phyloP scores from a whole-genome alignment of 1,140 invertebrate species.

The Metaphire vulgaris region DNA sequence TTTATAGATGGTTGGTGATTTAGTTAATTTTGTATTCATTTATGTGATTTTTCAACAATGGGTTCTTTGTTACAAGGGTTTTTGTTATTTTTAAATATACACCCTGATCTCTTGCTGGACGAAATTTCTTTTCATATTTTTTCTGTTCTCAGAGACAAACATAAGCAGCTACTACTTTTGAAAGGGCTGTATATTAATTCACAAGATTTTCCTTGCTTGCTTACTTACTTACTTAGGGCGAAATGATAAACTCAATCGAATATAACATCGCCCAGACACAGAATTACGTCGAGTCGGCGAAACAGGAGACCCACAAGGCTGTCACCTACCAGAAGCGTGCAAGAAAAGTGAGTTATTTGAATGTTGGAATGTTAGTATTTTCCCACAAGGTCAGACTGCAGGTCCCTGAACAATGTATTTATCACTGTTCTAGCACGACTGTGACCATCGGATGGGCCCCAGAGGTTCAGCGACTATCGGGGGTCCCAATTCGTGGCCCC shows the following conservation, averaged over 20 bases:
- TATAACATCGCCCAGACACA: background rate
- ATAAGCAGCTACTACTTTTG: background rate
- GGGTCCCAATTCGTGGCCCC: too few relatives aligned
- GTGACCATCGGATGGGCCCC: background rate
- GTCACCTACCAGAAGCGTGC: background rate
- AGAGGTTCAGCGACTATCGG: background rate
- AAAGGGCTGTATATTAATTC: background rate
- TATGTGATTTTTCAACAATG: background rate
- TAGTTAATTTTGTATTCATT: too few relatives aligned
- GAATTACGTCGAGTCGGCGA: background rate
- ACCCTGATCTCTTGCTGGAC: too few relatives aligned
- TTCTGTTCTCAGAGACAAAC: background rate
- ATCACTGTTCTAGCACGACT: background rate
- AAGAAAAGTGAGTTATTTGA: background rate
- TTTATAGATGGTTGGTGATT: too few relatives aligned
- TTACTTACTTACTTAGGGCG: background rate
- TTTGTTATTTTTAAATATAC: too few relatives aligned
- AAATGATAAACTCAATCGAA: background rate
- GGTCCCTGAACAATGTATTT: background rate
- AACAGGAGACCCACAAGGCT: background rate
- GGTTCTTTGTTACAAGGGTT: background rate
- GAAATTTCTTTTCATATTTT: background rate
- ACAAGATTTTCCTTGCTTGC: background rate
- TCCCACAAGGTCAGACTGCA: too few relatives aligned
- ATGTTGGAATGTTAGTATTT: too few relatives aligned